Percentiles rank a stretch among this genome's conserved stretches.
phyloP scores from a whole-genome alignment of 2,797 vertebrate genomes.

The Cynodonichthys magdalenae region DNA sequence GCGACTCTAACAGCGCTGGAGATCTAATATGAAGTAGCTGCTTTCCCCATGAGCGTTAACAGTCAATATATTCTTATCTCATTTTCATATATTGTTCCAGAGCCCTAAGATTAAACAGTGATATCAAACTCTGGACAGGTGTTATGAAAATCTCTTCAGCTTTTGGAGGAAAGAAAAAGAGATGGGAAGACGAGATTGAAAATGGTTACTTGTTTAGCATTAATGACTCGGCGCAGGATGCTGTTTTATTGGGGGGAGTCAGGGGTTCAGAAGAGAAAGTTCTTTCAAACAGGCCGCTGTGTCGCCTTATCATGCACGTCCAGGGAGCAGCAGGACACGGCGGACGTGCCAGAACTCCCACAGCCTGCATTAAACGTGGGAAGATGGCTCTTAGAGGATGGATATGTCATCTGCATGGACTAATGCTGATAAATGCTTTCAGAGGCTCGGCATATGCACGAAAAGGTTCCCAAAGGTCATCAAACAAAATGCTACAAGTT shows the following conservation, averaged over 20 bases:
- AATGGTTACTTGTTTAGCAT: constrained; percentile 39
- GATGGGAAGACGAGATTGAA: constrained; percentile 7
- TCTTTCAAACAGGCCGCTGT: constrained; percentile 39
- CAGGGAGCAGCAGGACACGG: constrained; percentile 27
- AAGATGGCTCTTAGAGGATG: constrained; percentile 20
- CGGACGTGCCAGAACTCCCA: constrained; percentile 57
- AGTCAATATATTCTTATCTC: constrained; percentile 65
- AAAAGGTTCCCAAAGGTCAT: constrained; percentile 20
- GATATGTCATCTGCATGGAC: constrained; percentile 44
- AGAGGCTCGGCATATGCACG: constrained; percentile 6
- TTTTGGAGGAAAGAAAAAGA: constrained; percentile 37
- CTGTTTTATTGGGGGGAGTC: constrained; percentile 43
- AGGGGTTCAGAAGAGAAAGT: constrained; percentile 47
- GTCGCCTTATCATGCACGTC: constrained; percentile 34
- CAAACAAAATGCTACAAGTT: no score
- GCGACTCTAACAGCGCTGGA: constrained; percentile 29
- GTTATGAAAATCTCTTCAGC: constrained; percentile 43
- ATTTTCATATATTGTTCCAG: constrained; percentile 62
- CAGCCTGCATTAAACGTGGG: constrained; percentile 17
- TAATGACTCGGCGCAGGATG: constrained; percentile 46
- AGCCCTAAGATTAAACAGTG: constrained; percentile 46
- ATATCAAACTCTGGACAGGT: constrained; percentile 42
- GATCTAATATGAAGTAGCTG: constrained; percentile 54
- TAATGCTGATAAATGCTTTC: constrained; percentile 53
- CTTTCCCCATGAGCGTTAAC: constrained; percentile 52